A percentile compares a stretch with the other conserved stretches of the same genome.
phyloP scores from a whole-genome alignment of 2,113 vertebrate genomes.

The Tachysurus vachellii region DNA sequence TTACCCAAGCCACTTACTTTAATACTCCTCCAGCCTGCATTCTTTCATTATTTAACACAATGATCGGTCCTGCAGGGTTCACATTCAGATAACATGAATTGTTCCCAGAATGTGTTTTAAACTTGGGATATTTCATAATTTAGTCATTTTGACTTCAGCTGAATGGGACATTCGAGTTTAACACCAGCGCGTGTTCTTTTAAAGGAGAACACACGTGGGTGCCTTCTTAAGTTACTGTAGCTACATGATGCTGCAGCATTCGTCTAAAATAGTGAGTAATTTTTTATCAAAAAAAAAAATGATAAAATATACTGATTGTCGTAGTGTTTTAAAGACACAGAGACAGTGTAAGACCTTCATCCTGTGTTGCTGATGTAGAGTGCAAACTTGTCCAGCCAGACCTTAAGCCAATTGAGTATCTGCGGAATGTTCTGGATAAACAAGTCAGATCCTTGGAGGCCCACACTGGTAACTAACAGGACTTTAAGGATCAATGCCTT shows the following conservation, averaged over 20 bases:
- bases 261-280: not conserved
- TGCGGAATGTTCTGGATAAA: no score
- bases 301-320: not conserved
- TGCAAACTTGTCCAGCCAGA: not conserved
- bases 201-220: not conserved
- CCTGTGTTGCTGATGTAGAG: not conserved
- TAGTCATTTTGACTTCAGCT: constrained; percentile 60
- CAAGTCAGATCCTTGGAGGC: no score
- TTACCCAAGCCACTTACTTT: constrained; percentile 51
- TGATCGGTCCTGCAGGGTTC: constrained; percentile 59
- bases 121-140: constrained; percentile 70
- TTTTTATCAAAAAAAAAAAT: no score
- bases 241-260: not conserved
- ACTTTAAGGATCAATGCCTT: no score
- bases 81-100: constrained; percentile 67
- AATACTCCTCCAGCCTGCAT: constrained; percentile 60
- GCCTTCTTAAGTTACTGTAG: not conserved
- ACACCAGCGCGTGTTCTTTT: not conserved
- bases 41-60: constrained; percentile 70
- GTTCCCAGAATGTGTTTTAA: constrained; percentile 55
- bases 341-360: not conserved
- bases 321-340: no score
- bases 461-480: no score
- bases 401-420: not conserved
- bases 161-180: constrained; percentile 43